Percentiles rank a stretch among this genome's conserved stretches.
phyloP scores from a whole-genome alignment of 2,113 vertebrate species.

The Gambusia holbrooki region DNA sequence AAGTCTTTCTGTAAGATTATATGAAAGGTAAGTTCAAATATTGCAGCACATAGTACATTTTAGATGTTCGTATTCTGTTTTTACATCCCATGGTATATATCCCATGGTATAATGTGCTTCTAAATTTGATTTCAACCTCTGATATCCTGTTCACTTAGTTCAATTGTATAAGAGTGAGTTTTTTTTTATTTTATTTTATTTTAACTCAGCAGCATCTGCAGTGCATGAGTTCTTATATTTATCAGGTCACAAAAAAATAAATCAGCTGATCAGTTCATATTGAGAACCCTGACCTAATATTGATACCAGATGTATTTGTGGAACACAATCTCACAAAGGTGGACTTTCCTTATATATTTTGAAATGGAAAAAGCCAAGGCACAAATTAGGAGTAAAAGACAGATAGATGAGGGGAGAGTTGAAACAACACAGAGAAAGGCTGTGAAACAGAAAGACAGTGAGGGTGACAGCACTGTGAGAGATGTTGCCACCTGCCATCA shows the following conservation, averaged over 20 bases:
- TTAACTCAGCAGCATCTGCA: too few species aligned
- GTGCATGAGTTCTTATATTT: too few species aligned
- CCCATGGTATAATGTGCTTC: too few species aligned
- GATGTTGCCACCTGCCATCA: conserved; percentile 69
- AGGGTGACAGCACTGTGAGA: conserved; percentile 61
- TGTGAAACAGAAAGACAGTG: conserved; percentile 59
- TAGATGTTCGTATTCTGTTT: too few species aligned
- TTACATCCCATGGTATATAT: too few species aligned
- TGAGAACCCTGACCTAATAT: neutral
- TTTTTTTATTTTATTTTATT: too few species aligned
- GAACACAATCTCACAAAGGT: neutral
- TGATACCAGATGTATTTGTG: neutral
- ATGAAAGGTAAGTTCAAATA: too few species aligned
- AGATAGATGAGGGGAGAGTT: conserved; percentile 38
- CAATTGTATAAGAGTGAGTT: too few species aligned
- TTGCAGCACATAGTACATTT: too few species aligned
- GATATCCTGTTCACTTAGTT: too few species aligned
- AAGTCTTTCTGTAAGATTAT: too few species aligned
- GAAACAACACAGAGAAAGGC: conserved; percentile 58
- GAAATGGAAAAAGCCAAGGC: conserved; percentile 29
- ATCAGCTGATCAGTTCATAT: neutral
- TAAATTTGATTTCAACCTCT: too few species aligned
- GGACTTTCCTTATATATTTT: conserved; percentile 9
- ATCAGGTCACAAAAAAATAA: neutral
- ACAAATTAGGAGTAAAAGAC: conserved; percentile 52